These are phyloP conservation scores for Bradypodion pumilum DNA, from an alignment of 2,797 vertebrate species.

Conservation along the genomic window DNA sequence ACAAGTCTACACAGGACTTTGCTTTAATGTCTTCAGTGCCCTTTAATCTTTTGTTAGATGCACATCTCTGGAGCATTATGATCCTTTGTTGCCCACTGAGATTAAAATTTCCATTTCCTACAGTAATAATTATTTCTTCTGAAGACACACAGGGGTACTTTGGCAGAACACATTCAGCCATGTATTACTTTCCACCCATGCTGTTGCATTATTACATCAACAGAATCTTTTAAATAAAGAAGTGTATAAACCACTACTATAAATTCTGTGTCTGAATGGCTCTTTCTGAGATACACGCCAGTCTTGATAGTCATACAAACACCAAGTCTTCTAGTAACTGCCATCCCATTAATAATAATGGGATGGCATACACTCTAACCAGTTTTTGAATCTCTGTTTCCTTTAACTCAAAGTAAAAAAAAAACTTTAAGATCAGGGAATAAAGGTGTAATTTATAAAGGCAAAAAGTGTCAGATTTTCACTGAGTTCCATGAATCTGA, in stretches of 20 bases:
- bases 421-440: background rate
- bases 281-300: constrained; percentile 53
- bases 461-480: background rate
- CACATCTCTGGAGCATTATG: constrained; percentile 26
- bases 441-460: background rate
- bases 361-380: background rate
- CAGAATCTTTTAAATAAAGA: constrained; percentile 60
- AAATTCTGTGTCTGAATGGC: constrained; percentile 35
- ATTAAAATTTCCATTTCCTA: constrained; percentile 61
- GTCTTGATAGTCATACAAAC: constrained; percentile 35
- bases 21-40: constrained; percentile 5
- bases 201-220: constrained; percentile 65
- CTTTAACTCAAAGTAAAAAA: background rate
- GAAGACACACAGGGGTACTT: constrained; percentile 58
- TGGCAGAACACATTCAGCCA: constrained; percentile 47
- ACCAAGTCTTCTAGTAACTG: constrained; percentile 40
- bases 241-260: constrained; percentile 33
- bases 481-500: background rate
- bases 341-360: constrained; percentile 41
- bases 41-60: constrained; percentile 39
- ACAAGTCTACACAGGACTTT: constrained; percentile 31
- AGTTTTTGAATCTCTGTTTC: background rate
- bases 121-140: constrained; percentile 72
- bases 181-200: constrained; percentile 41
- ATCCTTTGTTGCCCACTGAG: constrained; percentile 24